Base-by-base conservation (phyloP, 2,888 invertebrate genomes). In the Phengaris alcon region DNA sequence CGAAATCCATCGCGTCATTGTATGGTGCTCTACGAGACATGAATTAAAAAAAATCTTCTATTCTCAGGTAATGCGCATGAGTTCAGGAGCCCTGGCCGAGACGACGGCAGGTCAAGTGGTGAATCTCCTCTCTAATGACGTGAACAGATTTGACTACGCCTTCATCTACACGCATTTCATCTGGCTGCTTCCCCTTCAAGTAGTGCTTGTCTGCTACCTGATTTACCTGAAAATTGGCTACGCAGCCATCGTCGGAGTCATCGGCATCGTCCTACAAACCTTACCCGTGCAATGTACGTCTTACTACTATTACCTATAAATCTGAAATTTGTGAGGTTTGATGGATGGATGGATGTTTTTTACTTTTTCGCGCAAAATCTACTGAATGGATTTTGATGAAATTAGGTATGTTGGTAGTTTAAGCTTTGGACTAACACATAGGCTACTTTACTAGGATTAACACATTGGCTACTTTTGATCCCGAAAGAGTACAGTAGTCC, bases 101-200 rank as follows among this genome's bases (percentile, higher is more conserved):
- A 98, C 98, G 0, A 93, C 98, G 0, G 96, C 97, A 0, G 99
- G 99, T 0, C 98, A 98, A 88, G 96, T 99, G 75, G 97, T 99
- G 13, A 99, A 99, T 90, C 93, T 99, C 6, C 94, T 99, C 75
- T 98, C 98, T 6, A 99, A 99, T 84, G 99, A 99, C 87, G 98
- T 99, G 10, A 97, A 96, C 87, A 96, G 98, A 64, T 97, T 99
- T 84, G 99, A 99, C 87, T 95, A 96, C 87, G 96, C 97, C 5
- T 96, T 97, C 77, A 94, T 97, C 76, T 97, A 96, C 86, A 93
- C 97, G 9, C 97, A 98, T 87, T 98, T 96, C 89, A 94, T 98
- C 85, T 98, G 98, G 97, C 94, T 98, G 54, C 95, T 97, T 79
- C 98, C 98, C 0, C 84, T 97, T 9, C 95, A 96, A 86, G 94